Base-by-base conservation (phyloP, 2,888 invertebrate genomes). In the Idaea straminata region DNA sequence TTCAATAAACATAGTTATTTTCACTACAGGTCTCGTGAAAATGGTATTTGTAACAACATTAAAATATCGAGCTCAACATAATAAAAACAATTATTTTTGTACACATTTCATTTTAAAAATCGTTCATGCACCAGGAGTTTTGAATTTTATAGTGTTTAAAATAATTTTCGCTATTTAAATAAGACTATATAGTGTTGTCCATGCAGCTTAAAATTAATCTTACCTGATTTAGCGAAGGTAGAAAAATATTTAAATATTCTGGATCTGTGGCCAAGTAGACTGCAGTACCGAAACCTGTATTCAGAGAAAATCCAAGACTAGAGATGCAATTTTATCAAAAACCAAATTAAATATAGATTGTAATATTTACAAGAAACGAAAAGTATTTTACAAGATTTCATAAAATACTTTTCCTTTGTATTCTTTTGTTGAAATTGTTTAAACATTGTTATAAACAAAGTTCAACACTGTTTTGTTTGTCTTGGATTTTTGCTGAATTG, bases 221-320 rank as follows among this genome's bases (percentile, higher is more conserved):
- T 47, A 47, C 47, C 47, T 47, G 47, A 47, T 47, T 47, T 47
- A 47, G 5, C 47, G 13, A 47, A 47, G 47, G 13, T 13, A 10
- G 5, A 10, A 47, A 47, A 47, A 47, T 13, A 47, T 47, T 47
- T 47, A 47, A 57, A 61, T 62, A 74, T 66, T 78, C 83, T 77
- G 81, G 86, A 83, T 85, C 78, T 87, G 85, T 83, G 81, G 83
- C 83, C 87, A 84, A 81, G 80, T 76, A 74, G 72, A 77, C 81
- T 79, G 83, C 77, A 81, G 79, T 80, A 80, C 81, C 77, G 79
- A 74, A 71, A 84, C 84, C 89, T 89, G 88, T 70, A 75, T 84
- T 76, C 74, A 86, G 86, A 90, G 85, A 82, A 82, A 59, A 83
- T 84, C 85, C 83, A 85, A 88, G 87, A 87, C 86, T 77, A 84